Evolutionary conservation across 2,888 invertebrate species (phyloP).

Genomic region (Argyra leucocephala): DNA sequence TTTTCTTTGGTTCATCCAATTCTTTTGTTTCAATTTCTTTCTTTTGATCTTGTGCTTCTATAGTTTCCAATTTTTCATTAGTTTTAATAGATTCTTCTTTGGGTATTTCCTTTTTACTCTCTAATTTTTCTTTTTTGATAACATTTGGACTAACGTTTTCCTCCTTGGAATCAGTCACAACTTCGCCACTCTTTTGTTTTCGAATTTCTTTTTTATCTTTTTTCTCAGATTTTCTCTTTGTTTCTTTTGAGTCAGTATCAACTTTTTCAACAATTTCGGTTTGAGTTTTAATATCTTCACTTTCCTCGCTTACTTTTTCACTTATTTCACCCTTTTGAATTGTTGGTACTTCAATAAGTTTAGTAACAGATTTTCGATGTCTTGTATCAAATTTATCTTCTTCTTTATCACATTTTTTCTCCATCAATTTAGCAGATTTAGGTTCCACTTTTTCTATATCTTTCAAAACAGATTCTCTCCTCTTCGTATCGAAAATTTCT

Average conservation of each 20-base stretch:
- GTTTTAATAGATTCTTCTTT: not conserved
- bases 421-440: not conserved
- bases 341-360: not conserved
- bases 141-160: not conserved
- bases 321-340: not conserved
- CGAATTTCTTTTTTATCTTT: not conserved
- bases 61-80: not conserved
- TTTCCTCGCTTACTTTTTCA: constrained; percentile 18
- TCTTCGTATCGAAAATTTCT: not conserved
- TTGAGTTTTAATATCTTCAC: no score
- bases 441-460: constrained; percentile 20
- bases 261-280: not conserved
- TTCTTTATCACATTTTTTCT: not conserved
- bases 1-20: not conserved
- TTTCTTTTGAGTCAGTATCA: no score
- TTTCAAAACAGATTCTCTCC: constrained; percentile 11
- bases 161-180: not conserved
- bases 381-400: not conserved
- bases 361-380: not conserved
- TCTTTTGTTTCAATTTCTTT: not conserved
- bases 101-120: not conserved
- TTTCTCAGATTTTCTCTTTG: not conserved
- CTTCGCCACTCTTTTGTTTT: no score
- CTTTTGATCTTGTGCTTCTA: not conserved
- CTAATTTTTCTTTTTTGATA: not conserved